Percentiles rank a stretch among this genome's conserved stretches.
These are phyloP conservation scores for Osmerus mordax DNA, from an alignment of 2,113 vertebrate species.

Conservation along the genomic window DNA sequence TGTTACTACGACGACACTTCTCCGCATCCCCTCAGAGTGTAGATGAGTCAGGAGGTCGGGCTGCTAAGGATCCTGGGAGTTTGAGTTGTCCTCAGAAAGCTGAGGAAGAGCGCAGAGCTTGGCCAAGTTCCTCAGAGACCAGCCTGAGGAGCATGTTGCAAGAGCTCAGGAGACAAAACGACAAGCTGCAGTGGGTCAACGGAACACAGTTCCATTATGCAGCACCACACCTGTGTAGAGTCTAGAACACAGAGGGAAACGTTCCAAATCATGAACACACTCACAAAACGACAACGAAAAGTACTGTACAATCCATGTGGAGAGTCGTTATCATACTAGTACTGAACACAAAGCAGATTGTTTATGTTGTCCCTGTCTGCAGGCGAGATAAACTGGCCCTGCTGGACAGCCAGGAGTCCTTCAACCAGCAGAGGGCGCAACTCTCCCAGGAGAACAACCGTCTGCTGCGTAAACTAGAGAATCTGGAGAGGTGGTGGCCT, in stretches of 20 bases:
- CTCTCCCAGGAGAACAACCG: slow-evolving; percentile 23
- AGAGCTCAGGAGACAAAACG: slow-evolving; percentile 71
- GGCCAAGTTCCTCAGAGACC: slow-evolving; percentile 29
- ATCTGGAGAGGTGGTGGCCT: slow-evolving; percentile 27
- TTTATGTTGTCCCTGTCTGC: background rate
- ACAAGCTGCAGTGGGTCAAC: slow-evolving; percentile 61
- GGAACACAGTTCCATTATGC: too few relatives aligned
- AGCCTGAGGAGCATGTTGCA: slow-evolving; percentile 65
- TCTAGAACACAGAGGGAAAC: background rate
- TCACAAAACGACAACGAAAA: too few relatives aligned
- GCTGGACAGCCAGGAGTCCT: slow-evolving; percentile 22
- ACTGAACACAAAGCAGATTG: background rate
- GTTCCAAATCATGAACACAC: too few relatives aligned
- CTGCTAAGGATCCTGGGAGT: background rate
- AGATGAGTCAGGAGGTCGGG: background rate
- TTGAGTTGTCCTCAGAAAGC: background rate
- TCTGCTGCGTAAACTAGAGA: slow-evolving; percentile 25
- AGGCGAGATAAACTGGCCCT: slow-evolving; percentile 19
- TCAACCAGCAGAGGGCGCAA: slow-evolving; percentile 36
- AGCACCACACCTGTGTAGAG: background rate
- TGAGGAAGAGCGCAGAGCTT: background rate
- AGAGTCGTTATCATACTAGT: background rate
- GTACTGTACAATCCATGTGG: too few relatives aligned
- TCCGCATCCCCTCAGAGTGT: slow-evolving; percentile 29
- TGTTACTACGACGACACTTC: slow-evolving; percentile 61